Conservation (phyloP, 2,113 vertebrate genomes). For the Pelobates fuscus region DNA sequence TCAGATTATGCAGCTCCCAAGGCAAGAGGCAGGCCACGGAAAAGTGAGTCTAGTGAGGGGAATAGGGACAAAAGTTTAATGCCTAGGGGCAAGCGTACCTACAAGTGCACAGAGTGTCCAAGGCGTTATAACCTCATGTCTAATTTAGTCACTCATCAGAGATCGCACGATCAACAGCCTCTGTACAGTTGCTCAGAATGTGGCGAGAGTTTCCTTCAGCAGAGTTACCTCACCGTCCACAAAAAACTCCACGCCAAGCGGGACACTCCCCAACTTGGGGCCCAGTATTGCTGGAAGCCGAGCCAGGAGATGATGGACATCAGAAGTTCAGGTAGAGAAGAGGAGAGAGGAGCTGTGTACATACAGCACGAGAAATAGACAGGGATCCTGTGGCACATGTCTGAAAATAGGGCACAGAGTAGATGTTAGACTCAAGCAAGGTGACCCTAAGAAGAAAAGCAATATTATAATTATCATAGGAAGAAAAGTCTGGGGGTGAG, state of each 20-base stretch:
- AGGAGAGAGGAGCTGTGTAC: conserved; percentile 29
- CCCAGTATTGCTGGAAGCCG: conserved; percentile 39
- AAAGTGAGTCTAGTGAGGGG: background rate
- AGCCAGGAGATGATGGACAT: conserved; percentile 40
- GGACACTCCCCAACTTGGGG: background rate
- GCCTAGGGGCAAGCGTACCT: conserved; percentile 33
- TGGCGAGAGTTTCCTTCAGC: conserved; percentile 43
- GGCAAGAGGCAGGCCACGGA: conserved; percentile 33
- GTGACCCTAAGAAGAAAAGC: background rate
- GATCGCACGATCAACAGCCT: conserved; percentile 34
- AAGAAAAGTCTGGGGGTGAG: background rate
- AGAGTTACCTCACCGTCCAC: conserved; percentile 37
- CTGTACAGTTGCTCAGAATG: conserved; percentile 41
- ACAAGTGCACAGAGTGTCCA: conserved; percentile 44
- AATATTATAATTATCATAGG: background rate
- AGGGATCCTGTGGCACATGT: background rate
- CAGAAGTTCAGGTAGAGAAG: conserved; percentile 13
- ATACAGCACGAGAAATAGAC: conserved; percentile 37
- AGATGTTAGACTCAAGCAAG: background rate
- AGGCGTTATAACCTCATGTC: conserved; percentile 47
- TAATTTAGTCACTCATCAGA: conserved; percentile 42
- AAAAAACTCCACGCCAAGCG: conserved; percentile 38
- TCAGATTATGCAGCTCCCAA: conserved; percentile 18
- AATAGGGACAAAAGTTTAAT: conserved; percentile 9
- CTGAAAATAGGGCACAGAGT: background rate